These are phyloP conservation scores for Pygmarrhopalites habei DNA, from an alignment of 1,140 invertebrate genomes.

Conservation along the genomic window DNA sequence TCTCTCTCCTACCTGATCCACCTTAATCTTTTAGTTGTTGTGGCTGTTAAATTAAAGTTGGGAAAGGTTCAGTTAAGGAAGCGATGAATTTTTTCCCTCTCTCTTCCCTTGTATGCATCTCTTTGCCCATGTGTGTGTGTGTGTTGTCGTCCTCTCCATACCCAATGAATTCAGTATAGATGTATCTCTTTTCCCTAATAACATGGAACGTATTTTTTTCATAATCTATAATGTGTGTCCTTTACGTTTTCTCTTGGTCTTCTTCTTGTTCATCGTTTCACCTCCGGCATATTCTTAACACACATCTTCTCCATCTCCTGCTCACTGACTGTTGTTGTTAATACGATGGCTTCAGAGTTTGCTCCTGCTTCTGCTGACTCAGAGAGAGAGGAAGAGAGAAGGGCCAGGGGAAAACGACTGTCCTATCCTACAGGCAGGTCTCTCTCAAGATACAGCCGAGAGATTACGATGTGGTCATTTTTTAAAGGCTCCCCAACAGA, in stretches of 20 bases:
- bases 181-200: too few relatives aligned
- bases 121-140: background rate
- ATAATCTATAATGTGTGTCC: background rate
- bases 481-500: slow-evolving; percentile 21
- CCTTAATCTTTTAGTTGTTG: slow-evolving; percentile 30
- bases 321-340: too few relatives aligned
- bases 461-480: slow-evolving; percentile 29
- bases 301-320: too few relatives aligned
- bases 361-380: background rate
- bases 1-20: slow-evolving; percentile 18
- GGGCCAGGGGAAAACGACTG: background rate
- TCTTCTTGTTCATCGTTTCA: too few relatives aligned
- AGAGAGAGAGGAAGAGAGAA: background rate
- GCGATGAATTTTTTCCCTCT: slow-evolving; percentile 6
- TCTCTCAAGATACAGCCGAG: background rate
- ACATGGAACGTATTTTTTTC: background rate
- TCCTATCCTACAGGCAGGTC: background rate
- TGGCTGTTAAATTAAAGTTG: background rate
- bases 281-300: too few relatives aligned
- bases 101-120: background rate
- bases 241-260: background rate
- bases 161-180: too few relatives aligned
- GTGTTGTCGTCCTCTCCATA: background rate
- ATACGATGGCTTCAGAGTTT: background rate
- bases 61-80: slow-evolving; percentile 9